These are phyloP conservation scores for Gadopsis marmoratus DNA, from an alignment of 2,797 vertebrate species.

Conservation along the genomic window DNA sequence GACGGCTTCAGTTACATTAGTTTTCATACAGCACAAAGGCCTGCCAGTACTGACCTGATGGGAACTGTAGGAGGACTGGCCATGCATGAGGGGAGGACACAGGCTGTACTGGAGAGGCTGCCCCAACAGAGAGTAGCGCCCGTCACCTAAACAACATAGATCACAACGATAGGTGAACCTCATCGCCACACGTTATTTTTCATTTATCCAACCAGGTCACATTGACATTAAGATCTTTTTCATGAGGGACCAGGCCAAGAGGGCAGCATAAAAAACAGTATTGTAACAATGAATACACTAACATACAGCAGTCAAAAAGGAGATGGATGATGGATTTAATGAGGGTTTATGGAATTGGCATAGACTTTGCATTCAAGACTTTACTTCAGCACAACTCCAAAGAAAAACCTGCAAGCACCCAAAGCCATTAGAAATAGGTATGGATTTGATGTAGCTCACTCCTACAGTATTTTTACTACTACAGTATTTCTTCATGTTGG, in stretches of 20 bases:
- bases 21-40: not conserved
- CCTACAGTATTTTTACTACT: not conserved
- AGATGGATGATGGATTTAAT: not conserved
- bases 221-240: not conserved
- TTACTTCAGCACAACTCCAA: not conserved
- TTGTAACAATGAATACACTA: not conserved
- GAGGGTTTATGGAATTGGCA: not conserved
- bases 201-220: not conserved
- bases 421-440: constrained; percentile 1
- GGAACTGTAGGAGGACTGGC: constrained; percentile 92
- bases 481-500: not conserved
- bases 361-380: not conserved
- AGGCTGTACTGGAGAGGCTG: constrained; percentile 97
- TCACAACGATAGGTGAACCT: not conserved
- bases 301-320: not conserved
- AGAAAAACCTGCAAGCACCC: not conserved
- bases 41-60: constrained; percentile 89
- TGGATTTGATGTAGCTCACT: not conserved
- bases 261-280: not conserved
- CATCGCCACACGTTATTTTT: too few species aligned
- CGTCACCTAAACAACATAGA: constrained; percentile 86
- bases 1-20: fast-evolving
- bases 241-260: not conserved
- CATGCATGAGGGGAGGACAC: constrained; percentile 93
- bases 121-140: constrained; percentile 94